Percentiles rank a stretch among this genome's conserved stretches.
These are phyloP conservation scores for Nasonia longicornis DNA, from an alignment of 1,140 invertebrate genomes.

Conservation along the genomic window DNA sequence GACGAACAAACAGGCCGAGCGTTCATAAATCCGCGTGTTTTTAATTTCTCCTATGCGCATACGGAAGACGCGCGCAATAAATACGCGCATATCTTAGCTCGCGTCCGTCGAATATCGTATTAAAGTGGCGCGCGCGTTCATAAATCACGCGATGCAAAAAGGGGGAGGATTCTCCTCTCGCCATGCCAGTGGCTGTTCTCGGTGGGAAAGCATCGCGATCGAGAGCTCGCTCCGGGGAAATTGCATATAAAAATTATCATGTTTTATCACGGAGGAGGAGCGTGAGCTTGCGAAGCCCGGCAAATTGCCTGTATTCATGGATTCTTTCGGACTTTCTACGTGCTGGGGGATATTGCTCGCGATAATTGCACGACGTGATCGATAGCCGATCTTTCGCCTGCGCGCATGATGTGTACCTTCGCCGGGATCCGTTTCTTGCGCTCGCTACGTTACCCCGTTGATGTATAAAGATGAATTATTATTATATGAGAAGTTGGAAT, in stretches of 20 bases:
- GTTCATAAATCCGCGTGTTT: not conserved
- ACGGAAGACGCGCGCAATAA: not conserved
- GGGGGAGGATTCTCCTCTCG: not conserved
- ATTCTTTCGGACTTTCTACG: not conserved
- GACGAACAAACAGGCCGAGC: not conserved
- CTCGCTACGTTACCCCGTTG: too few relatives aligned
- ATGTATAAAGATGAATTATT: too few relatives aligned
- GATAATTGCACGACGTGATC: too few relatives aligned
- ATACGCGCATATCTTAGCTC: not conserved
- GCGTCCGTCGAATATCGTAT: not conserved
- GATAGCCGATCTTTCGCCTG: too few relatives aligned
- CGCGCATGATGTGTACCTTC: too few relatives aligned
- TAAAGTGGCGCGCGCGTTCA: not conserved
- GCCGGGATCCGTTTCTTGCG: too few relatives aligned
- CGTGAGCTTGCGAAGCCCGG: not conserved
- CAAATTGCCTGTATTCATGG: not conserved
- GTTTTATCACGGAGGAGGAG: not conserved
- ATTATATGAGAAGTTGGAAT: too few relatives aligned
- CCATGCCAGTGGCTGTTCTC: not conserved
- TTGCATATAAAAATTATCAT: conserved; percentile 4
- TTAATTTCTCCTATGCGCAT: not conserved
- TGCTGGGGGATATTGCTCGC: too few relatives aligned
- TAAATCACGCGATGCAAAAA: conserved; percentile 1
- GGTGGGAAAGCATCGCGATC: not conserved
- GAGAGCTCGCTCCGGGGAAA: too few relatives aligned